Evolutionary conservation across 2,888 invertebrate genomes (phyloP).

Genomic region (Acanthopleura granulata): DNA sequence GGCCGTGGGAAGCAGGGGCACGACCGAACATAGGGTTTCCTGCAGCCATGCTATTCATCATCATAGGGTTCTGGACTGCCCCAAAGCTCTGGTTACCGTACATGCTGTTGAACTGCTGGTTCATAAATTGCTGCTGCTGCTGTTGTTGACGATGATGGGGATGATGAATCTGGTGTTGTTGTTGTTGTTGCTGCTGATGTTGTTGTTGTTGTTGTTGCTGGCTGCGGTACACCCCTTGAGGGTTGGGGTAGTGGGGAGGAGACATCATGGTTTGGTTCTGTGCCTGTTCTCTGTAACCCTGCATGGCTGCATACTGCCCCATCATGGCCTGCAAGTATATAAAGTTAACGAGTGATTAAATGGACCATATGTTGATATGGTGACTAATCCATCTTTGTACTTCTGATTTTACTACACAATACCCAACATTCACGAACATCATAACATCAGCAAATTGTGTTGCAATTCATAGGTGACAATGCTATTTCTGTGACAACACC

Average conservation of each 20-base stretch:
- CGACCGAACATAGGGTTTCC: neutral
- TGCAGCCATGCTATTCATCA: constrained; percentile 10
- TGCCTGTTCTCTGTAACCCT: constrained; percentile 10
- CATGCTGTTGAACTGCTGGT: neutral
- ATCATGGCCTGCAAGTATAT: constrained; percentile 10
- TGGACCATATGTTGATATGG: too few species aligned
- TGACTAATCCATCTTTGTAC: too few species aligned
- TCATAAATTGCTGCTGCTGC: constrained; percentile 7
- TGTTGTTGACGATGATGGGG: neutral
- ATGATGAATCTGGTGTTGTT: neutral
- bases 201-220: constrained; percentile 8
- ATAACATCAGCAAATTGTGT: too few species aligned
- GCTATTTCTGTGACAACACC: too few species aligned
- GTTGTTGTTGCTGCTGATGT: neutral
- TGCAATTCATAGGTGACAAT: too few species aligned
- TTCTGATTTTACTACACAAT: too few species aligned
- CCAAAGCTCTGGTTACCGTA: neutral
- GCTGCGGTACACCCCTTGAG: neutral
- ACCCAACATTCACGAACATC: too few species aligned
- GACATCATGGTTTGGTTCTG: neutral
- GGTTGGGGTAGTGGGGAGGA: neutral
- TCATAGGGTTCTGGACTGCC: neutral
- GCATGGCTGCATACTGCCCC: neutral
- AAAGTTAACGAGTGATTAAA: neutral
- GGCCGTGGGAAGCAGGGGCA: neutral